Percentiles rank a stretch among this genome's conserved stretches.
phyloP scores from a whole-genome alignment of 2,888 invertebrate species.

The Ennomos quercinarius region DNA sequence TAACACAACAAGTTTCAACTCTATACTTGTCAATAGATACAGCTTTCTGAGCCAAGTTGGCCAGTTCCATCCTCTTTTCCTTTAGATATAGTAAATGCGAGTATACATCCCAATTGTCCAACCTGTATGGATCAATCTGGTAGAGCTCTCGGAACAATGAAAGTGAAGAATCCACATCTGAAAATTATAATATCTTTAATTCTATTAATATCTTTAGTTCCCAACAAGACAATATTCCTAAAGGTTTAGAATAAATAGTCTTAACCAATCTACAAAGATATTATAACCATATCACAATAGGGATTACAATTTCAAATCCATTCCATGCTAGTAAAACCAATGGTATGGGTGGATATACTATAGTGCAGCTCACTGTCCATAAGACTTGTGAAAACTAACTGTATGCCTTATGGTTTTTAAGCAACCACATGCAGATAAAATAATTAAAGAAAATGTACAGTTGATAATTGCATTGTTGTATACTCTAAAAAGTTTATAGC shows the following conservation, averaged over 20 bases:
- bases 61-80: slow-evolving; percentile 95
- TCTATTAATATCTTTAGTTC: too few species aligned
- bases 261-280: too few species aligned
- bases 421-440: too few species aligned
- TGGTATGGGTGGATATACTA: too few species aligned
- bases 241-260: too few species aligned
- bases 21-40: slow-evolving; percentile 98
- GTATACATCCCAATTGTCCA: slow-evolving; percentile 98
- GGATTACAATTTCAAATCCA: too few species aligned
- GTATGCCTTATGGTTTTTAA: too few species aligned
- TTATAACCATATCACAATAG: too few species aligned
- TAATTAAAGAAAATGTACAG: slow-evolving; percentile 6
- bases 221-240: too few species aligned
- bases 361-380: too few species aligned
- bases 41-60: slow-evolving; percentile 96
- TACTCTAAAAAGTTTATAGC: too few species aligned
- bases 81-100: slow-evolving; percentile 98
- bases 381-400: too few species aligned
- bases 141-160: slow-evolving; percentile 93
- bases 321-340: background rate
- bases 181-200: slow-evolving; percentile 42
- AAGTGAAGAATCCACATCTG: slow-evolving; percentile 96
- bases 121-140: slow-evolving; percentile 94
- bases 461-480: background rate
- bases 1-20: slow-evolving; percentile 98